Conservation (phyloP, 2,888 invertebrate species). For the Xestia ashworthii region DNA sequence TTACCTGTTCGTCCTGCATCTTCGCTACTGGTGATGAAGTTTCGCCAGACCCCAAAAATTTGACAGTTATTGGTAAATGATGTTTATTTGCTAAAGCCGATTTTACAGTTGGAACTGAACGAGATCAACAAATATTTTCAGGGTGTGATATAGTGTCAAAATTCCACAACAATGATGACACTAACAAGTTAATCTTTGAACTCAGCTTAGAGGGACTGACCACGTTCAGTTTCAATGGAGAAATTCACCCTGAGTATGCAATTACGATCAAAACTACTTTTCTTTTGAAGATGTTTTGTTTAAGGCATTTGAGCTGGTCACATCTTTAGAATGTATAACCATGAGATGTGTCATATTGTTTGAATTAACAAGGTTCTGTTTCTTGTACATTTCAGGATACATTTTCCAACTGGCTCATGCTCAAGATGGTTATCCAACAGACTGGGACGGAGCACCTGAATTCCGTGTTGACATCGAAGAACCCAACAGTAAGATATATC, state of each 20-base stretch:
- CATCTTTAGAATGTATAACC: background rate
- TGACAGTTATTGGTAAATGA: constrained; percentile 79
- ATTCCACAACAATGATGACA: background rate
- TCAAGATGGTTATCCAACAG: constrained; percentile 73
- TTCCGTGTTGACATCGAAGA: constrained; percentile 72
- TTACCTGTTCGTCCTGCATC: constrained; percentile 80
- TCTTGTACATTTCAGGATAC: constrained; percentile 77
- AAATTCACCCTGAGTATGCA: too few species aligned
- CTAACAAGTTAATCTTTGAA: background rate
- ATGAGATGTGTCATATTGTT: too few species aligned
- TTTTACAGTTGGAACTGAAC: background rate
- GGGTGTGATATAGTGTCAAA: background rate
- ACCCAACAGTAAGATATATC: constrained; percentile 71
- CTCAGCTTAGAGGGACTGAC: background rate
- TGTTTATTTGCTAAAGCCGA: background rate
- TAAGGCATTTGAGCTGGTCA: background rate
- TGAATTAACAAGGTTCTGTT: background rate
- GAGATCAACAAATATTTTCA: background rate
- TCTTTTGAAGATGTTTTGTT: background rate
- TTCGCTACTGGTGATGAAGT: constrained; percentile 72
- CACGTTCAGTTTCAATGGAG: background rate
- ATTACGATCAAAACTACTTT: background rate
- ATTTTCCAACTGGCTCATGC: constrained; percentile 79
- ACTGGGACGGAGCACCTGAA: constrained; percentile 78
- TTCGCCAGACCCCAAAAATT: constrained; percentile 78